Evolutionary conservation across 2,888 invertebrate species (phyloP), one percentile per base, ranked within the genome.

Genomic region (Drosophila stalkeri): DNA sequence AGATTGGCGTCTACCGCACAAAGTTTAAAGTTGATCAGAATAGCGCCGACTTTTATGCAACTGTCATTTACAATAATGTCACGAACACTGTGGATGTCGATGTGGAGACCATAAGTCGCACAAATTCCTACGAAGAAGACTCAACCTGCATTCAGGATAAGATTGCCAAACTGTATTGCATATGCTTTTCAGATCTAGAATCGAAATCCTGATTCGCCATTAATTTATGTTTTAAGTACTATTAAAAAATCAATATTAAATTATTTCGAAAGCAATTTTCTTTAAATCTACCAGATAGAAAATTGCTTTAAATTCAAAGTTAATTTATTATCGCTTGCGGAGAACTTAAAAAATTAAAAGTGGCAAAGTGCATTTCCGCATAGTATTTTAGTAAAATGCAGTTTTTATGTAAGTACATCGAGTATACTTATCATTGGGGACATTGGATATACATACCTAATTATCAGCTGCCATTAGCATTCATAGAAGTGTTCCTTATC

Each of bases 11-110:
- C 11, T 86, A 86, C 62, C 87, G 87, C 18, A 86, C 96, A 31
- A 94, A 95, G 64, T 94, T 97, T 64, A 94, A 95, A 75, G 94
- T 96, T 35, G 88, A 91, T 3, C 96, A 96, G 2, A 95, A 95
- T 2, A 93, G 94, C 62, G 94, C 95, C 5, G 93, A 94, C 54
- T 96, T 96, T 84, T 96, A 96, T 91, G 95, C 95, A 0, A 96
- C 96, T 0, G 94, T 96, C 0, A 87, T 93, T 0, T 86, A 67
- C 8, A 87, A 85, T 3, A 86, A 86, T 61, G 46, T 77, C 4
- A 90, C 84, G 1, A 81, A 90, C 12, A 81, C 88, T 12, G 94
- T 94, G 72, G 88, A 93, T 68, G 78, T 95, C 12, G 89, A 94
- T 52, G 86, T 86, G 20, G 95, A 95, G 41, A 93, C 94, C 35